Evolutionary conservation across 2,797 vertebrate species (phyloP).

Genomic region (Peromyscus nudipes): DNA sequence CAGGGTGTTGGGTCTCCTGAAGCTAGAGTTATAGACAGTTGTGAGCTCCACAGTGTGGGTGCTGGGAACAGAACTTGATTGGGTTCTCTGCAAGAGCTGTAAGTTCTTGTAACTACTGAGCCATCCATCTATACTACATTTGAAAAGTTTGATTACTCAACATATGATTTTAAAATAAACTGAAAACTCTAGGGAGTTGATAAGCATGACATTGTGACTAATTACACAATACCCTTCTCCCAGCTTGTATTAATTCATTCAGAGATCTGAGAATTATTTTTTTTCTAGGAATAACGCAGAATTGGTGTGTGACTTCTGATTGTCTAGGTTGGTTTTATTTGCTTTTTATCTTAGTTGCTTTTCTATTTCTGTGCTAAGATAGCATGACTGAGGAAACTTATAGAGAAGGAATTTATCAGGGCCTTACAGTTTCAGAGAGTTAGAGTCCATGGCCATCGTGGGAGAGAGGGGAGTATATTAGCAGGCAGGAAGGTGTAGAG

Average conservation of each 20-base stretch:
- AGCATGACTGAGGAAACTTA: background rate
- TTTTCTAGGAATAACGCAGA: background rate
- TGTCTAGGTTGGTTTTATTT: background rate
- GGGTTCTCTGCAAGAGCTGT: background rate
- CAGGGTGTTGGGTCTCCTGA: background rate
- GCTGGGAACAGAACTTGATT: background rate
- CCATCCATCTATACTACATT: background rate
- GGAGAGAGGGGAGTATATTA: too few species aligned
- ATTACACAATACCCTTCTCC: background rate
- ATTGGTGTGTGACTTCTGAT: background rate
- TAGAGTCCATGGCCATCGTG: too few species aligned
- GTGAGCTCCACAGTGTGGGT: background rate
- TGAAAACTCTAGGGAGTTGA: conserved; percentile 22
- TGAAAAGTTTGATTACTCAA: conserved; percentile 63
- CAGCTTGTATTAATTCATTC: background rate
- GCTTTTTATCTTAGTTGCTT: background rate
- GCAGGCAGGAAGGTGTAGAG: background rate
- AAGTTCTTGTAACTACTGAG: background rate
- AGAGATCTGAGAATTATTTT: background rate
- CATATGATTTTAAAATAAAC: background rate
- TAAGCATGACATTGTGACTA: conserved; percentile 6
- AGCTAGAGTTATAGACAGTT: background rate
- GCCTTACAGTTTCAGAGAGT: background rate
- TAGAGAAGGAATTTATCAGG: background rate
- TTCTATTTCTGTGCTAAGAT: conserved; percentile 44